Base-by-base conservation (phyloP, 2,888 invertebrate species). In the Patella ulyssiponensis region DNA sequence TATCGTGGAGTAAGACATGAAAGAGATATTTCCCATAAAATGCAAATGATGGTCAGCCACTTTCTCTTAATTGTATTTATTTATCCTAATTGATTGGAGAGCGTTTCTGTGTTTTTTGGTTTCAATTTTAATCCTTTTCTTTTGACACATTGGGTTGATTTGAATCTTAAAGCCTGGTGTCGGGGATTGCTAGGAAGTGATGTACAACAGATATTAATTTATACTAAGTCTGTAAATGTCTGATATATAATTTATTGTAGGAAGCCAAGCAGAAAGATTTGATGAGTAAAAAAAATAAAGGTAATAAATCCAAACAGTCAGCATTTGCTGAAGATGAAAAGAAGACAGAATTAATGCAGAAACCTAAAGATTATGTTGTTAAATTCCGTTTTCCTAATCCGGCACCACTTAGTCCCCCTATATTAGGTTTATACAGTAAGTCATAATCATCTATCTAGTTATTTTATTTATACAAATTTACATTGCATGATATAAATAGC, bases 311-410 rank as follows among this genome's bases (percentile, higher is more conserved):
- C 72, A 96, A 96, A 92, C 93, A 95, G 74, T 95, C 95, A 89
- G 95, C 95, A 84, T 88, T 89, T 54, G 94, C 95, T 14, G 97
- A 96, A 76, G 96, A 96, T 3, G 95, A 96, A 75, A 93, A 93
- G 76, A 74, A 72, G 1, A 79, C 79, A 54, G 81, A 79, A 27
- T 86, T 87, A 56, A 94, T 95, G 82, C 95, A 96, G 88, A 95
- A 95, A 86, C 99, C 98, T 17, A 96, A 95, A 91, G 99, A 99
- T 85, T 99, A 99, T 92, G 94, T 97, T 85, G 99, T 99, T 83
- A 99, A 99, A 93, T 99, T 99, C 93, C 94, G 95, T 81, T 99
- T 99, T 93, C 99, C 99, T 1, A 97, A 98, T 92, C 98, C 99
- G 51, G 95, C 98, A 71, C 97, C 97, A 71, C 93, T 99, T 73